These are phyloP conservation scores for Antigone vipio DNA, from an alignment of 2,113 vertebrate species.

Conservation along the genomic window DNA sequence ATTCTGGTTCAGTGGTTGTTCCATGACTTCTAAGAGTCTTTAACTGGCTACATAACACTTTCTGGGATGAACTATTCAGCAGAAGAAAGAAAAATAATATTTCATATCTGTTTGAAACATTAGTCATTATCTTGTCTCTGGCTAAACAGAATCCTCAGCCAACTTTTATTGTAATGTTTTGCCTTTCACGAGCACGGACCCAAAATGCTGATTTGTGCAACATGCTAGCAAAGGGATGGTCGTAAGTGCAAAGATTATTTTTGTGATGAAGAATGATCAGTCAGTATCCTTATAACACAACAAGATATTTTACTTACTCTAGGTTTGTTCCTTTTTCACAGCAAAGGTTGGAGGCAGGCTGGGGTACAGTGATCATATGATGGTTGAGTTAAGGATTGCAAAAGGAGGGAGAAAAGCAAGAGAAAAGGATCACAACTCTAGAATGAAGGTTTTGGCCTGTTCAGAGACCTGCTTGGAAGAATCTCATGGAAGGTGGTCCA, in stretches of 20 bases:
- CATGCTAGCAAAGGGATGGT: neutral
- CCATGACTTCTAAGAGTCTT: neutral
- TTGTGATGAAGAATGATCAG: neutral
- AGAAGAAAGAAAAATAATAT: neutral
- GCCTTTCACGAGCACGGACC: neutral
- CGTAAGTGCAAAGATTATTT: neutral
- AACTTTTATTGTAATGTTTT: neutral
- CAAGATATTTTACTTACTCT: neutral
- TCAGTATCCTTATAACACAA: neutral
- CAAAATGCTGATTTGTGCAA: neutral
- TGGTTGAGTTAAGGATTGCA: neutral
- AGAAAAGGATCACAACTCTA: neutral
- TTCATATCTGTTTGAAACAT: neutral
- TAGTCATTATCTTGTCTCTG: neutral
- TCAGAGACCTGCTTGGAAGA: neutral
- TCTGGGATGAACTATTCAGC: neutral
- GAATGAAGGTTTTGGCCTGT: neutral
- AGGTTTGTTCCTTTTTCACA: neutral
- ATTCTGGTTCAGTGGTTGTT: neutral
- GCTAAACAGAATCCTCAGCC: neutral
- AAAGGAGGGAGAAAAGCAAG: neutral
- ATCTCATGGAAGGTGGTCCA: neutral
- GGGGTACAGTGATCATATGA: fast-evolving
- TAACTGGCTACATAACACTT: neutral
- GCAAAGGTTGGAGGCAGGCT: neutral